phyloP scores from a whole-genome alignment of 2,888 invertebrate genomes.

The Protophormia terraenovae region DNA sequence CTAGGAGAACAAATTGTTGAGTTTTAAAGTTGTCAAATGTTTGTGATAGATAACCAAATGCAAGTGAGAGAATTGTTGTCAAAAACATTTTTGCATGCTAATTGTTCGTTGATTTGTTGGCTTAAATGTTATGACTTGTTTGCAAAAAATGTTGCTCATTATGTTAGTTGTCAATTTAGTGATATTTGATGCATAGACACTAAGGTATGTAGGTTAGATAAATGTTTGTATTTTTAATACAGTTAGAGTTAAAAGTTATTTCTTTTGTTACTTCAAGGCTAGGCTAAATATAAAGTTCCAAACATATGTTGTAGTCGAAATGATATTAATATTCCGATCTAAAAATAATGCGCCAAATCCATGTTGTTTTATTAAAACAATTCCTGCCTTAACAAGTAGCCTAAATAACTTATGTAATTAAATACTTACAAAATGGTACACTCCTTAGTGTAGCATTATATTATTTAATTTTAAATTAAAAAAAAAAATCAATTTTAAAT shows the following conservation, averaged over 20 bases:
- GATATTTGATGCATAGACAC: background rate
- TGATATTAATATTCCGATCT: no score
- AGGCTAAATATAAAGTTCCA: no score
- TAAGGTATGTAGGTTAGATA: background rate
- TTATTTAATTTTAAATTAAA: background rate
- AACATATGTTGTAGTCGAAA: no score
- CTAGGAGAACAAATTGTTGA: background rate
- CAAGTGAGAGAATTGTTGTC: background rate
- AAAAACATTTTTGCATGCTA: background rate
- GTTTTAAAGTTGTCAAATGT: background rate
- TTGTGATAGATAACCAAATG: background rate
- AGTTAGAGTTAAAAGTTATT: background rate
- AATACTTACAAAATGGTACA: no score
- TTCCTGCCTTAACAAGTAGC: no score
- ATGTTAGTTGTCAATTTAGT: background rate
- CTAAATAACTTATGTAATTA: no score
- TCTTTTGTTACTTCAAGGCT: no score
- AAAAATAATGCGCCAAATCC: no score
- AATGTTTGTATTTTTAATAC: background rate
- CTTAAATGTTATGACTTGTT: background rate
- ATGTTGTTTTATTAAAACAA: no score
- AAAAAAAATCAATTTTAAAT: background rate
- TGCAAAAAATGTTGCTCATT: constrained; percentile 4
- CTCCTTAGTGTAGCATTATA: no score
- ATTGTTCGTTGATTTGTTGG: background rate